Conservation (phyloP, 1,140 invertebrate genomes). For the Drosophila dunni region DNA sequence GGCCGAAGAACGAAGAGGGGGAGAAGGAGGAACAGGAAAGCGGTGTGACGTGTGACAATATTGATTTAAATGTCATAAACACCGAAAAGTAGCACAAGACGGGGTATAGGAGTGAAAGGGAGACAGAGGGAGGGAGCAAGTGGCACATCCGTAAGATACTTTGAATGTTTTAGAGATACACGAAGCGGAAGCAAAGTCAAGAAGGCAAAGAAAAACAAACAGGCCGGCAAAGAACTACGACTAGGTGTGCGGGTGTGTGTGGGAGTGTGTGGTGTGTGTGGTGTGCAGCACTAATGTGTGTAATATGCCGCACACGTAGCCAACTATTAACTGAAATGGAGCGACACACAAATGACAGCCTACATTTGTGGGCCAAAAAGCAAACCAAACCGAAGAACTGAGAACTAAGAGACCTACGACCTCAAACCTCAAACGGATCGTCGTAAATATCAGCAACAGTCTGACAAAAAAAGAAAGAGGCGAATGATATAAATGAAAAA, state of each 20-base stretch:
- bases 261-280: background rate
- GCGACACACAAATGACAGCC: slow-evolving; percentile 50
- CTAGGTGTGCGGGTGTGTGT: slow-evolving; percentile 16
- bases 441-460: slow-evolving; percentile 50
- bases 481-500: slow-evolving; percentile 4
- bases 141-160: slow-evolving; percentile 79
- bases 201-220: slow-evolving; percentile 66
- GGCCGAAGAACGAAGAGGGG: background rate
- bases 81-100: slow-evolving; percentile 61
- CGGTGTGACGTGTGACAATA: slow-evolving; percentile 60
- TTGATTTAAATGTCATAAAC: slow-evolving; percentile 83
- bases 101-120: background rate
- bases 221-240: slow-evolving; percentile 29
- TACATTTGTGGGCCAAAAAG: slow-evolving; percentile 29
- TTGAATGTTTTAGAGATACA: slow-evolving; percentile 71
- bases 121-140: slow-evolving; percentile 46
- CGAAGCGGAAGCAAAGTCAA: slow-evolving; percentile 71
- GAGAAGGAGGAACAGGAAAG: background rate
- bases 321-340: slow-evolving; percentile 79
- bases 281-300: slow-evolving; percentile 55
- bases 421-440: slow-evolving; percentile 53
- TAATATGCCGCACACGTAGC: slow-evolving; percentile 78
- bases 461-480: slow-evolving; percentile 12
- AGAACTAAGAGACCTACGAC: slow-evolving; percentile 33
- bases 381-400: slow-evolving; percentile 30